phyloP scores from a whole-genome alignment of 2,888 invertebrate species.

The Theodoxus fluviatilis region DNA sequence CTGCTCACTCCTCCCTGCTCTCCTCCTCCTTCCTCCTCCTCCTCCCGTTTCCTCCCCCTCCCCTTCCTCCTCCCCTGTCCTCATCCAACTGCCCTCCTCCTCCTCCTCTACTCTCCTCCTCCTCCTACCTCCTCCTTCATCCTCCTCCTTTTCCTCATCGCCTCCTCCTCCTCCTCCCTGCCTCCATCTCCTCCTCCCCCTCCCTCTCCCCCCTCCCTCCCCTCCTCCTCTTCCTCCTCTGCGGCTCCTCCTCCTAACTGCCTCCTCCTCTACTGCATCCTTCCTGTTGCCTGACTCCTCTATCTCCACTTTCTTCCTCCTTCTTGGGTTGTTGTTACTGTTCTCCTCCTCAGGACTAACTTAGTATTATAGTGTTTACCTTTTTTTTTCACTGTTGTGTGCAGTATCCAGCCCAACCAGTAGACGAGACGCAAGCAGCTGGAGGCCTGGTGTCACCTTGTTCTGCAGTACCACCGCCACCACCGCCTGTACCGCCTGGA shows the following conservation, averaged over 20 bases:
- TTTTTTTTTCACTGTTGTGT: not conserved
- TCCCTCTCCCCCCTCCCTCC: too few species aligned
- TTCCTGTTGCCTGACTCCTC: too few species aligned
- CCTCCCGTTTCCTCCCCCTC: not conserved
- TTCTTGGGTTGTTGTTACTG: too few species aligned
- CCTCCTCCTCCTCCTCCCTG: too few species aligned
- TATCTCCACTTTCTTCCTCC: too few species aligned
- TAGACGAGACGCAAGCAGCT: slow-evolving; percentile 91
- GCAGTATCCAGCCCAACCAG: slow-evolving; percentile 88
- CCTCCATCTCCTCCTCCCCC: too few species aligned
- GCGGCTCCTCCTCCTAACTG: too few species aligned
- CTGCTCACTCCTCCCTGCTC: not conserved
- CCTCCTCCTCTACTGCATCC: too few species aligned
- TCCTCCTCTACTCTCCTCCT: not conserved
- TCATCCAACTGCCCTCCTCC: not conserved
- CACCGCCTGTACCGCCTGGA: slow-evolving; percentile 82
- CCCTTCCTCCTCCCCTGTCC: not conserved
- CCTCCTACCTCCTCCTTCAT: too few species aligned
- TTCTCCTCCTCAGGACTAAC: not conserved
- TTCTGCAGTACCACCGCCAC: slow-evolving; percentile 82
- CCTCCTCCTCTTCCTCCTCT: too few species aligned
- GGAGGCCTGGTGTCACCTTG: slow-evolving; percentile 87
- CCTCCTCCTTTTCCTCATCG: too few species aligned
- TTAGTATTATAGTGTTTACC: not conserved
- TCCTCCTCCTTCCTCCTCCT: not conserved